Evolutionary conservation across 2,888 invertebrate genomes (phyloP).

Genomic region (Xanthia togata): DNA sequence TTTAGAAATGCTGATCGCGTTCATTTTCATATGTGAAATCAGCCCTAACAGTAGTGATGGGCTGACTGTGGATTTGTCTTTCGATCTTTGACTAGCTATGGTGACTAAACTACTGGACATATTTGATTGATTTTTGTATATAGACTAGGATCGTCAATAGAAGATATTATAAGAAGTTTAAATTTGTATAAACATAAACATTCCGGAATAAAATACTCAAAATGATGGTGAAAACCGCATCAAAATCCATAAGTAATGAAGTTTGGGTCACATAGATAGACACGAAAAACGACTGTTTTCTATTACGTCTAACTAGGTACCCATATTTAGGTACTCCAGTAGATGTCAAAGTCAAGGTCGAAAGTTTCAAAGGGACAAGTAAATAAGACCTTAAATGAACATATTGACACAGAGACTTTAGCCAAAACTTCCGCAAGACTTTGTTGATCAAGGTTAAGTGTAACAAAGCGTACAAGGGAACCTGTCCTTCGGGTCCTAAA

Average conservation of each 20-base stretch:
- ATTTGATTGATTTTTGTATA: too few species aligned
- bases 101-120: too few species aligned
- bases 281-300: too few species aligned
- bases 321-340: background rate
- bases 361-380: background rate
- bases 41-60: too few species aligned
- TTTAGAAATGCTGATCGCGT: too few species aligned
- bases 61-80: too few species aligned
- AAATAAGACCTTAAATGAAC: conserved; percentile 6
- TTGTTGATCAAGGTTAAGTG: conserved; percentile 22
- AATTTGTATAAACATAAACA: too few species aligned
- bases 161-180: too few species aligned
- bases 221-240: background rate
- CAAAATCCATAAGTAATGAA: background rate
- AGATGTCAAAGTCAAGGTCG: conserved; percentile 17
- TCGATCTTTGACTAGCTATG: too few species aligned
- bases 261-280: background rate
- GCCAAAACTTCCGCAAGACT: conserved; percentile 16
- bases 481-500: background rate
- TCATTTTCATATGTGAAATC: too few species aligned
- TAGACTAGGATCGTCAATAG: too few species aligned
- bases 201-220: too few species aligned
- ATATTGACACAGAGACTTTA: background rate
- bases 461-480: conserved; percentile 4
- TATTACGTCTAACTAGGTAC: background rate